Evolutionary conservation across 2,888 invertebrate genomes (phyloP).

Genomic region (Hydroisotoma schaefferi): DNA sequence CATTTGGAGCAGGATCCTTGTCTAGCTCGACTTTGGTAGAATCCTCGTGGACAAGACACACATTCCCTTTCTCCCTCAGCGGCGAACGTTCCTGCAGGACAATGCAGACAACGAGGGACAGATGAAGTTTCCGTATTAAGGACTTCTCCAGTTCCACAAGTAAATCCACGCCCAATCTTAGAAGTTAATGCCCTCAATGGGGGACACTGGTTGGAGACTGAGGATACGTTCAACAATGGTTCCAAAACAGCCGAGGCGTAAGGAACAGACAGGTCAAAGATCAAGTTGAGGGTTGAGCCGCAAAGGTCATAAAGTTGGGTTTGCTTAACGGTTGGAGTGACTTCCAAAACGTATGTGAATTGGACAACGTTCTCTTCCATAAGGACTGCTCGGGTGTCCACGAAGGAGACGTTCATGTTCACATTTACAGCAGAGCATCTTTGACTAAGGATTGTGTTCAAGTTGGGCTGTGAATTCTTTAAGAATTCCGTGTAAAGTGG

Average conservation of each 20-base stretch:
- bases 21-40: constrained; percentile 86
- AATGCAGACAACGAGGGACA: constrained; percentile 89
- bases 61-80: constrained; percentile 86
- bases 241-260: constrained; percentile 87
- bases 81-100: constrained; percentile 93
- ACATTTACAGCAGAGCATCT: constrained; percentile 92
- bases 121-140: constrained; percentile 88
- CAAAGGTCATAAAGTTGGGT: constrained; percentile 91
- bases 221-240: constrained; percentile 79
- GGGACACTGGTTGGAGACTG: constrained; percentile 89
- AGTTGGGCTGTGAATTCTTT: constrained; percentile 69
- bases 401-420: constrained; percentile 87
- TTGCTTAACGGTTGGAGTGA: constrained; percentile 82
- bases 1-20: constrained; percentile 87
- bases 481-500: constrained; percentile 72
- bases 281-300: constrained; percentile 85
- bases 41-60: constrained; percentile 85
- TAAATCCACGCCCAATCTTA: constrained; percentile 80
- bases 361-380: constrained; percentile 78
- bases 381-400: constrained; percentile 73
- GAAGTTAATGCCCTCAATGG: constrained; percentile 82
- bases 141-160: constrained; percentile 89
- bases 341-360: constrained; percentile 82
- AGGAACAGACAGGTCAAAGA: constrained; percentile 90
- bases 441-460: constrained; percentile 79